A percentile compares a stretch with the other conserved stretches of the same genome.
phyloP scores from a whole-genome alignment of 2,113 vertebrate species.

The Numida meleagris region DNA sequence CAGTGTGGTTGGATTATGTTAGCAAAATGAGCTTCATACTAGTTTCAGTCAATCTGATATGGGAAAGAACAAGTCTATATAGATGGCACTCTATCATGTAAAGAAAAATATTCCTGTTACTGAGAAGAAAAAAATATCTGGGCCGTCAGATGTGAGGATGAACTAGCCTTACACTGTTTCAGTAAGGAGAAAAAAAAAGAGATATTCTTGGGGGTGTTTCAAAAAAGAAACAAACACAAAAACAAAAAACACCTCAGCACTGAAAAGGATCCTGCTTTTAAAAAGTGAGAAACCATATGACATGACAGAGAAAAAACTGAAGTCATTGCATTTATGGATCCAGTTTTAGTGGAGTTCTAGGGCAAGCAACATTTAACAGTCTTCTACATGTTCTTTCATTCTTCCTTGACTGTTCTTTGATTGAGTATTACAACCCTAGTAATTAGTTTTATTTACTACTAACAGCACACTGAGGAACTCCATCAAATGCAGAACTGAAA shows the following conservation, averaged over 20 bases:
- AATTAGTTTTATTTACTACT: neutral
- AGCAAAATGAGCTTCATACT: neutral
- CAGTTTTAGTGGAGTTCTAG: neutral
- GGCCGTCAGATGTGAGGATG: neutral
- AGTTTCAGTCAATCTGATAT: neutral
- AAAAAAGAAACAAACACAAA: neutral
- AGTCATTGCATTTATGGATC: neutral
- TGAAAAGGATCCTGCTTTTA: neutral
- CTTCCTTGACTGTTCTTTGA: neutral
- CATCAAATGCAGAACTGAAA: neutral
- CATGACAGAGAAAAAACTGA: neutral
- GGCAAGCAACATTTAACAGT: neutral
- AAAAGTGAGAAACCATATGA: neutral
- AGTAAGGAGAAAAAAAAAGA: neutral
- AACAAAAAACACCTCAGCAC: accelerated
- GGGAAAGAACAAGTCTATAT: neutral
- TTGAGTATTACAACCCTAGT: neutral
- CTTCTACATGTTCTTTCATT: neutral
- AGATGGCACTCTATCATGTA: neutral
- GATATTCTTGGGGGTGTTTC: neutral
- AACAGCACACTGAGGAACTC: neutral
- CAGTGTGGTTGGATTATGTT: neutral
- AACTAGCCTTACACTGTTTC: neutral
- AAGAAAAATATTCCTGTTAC: neutral
- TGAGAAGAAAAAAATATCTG: neutral